phyloP scores from a whole-genome alignment of 2,113 vertebrate genomes.

The Pheucticus melanocephalus region DNA sequence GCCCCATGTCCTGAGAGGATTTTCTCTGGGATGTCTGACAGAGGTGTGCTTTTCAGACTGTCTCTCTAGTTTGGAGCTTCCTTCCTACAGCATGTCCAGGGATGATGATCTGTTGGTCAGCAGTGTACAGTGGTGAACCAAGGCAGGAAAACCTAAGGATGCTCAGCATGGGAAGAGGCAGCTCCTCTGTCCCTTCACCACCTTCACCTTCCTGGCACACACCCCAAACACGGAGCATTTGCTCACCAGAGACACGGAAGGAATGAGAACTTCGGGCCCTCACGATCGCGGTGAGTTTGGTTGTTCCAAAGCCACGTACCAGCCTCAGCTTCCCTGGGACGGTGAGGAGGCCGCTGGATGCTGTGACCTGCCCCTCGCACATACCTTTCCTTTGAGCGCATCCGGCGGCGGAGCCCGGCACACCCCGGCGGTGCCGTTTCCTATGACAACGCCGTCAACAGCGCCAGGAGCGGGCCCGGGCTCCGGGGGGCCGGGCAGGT shows the following conservation, averaged over 20 bases:
- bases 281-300: neutral
- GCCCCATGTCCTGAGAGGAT: rapidly evolving
- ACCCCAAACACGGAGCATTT: rapidly evolving
- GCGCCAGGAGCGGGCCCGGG: neutral
- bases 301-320: neutral
- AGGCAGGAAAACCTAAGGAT: neutral
- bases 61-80: neutral
- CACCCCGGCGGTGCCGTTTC: neutral
- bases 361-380: neutral
- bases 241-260: neutral
- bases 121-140: neutral
- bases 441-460: conserved; percentile 38
- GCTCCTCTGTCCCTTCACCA: neutral
- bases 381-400: conserved; percentile 50
- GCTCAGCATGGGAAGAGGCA: neutral
- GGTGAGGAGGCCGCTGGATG: rapidly evolving
- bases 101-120: neutral
- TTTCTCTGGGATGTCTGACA: neutral
- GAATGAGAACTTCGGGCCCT: neutral
- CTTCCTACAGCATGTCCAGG: neutral
- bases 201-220: neutral
- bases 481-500: neutral
- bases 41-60: neutral
- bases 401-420: neutral
- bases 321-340: neutral